These are phyloP conservation scores for human (Homo sapiens) DNA, from an alignment of 2,113 vertebrate genomes.

Conservation along the genomic window GRCh38 chr5:107320001-107320500, in stretches of 20 bases:
- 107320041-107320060: background rate
- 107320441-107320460: background rate
- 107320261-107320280: background rate
- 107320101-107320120: constrained; percentile 57
- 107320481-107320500: background rate
- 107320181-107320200: constrained; percentile 57
- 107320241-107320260: constrained; percentile 42
- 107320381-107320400: background rate
- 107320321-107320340: background rate
- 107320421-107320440: background rate
- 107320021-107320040: background rate
- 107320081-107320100: constrained; percentile 37
- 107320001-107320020: background rate
- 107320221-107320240: constrained; percentile 46
- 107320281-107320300: constrained; percentile 33
- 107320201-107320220: constrained; percentile 59
- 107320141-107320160: constrained; percentile 34
- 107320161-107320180: constrained; percentile 45
- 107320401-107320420: background rate
- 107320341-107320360: constrained; percentile 26
- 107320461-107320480: background rate
- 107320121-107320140: constrained; percentile 56
- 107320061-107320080: constrained; percentile 35
- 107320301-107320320: constrained; percentile 46
- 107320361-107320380: background rate